Base-by-base conservation (phyloP, 92 coral and sea anemone genomes). In the Palythoa caribaeorum region DNA sequence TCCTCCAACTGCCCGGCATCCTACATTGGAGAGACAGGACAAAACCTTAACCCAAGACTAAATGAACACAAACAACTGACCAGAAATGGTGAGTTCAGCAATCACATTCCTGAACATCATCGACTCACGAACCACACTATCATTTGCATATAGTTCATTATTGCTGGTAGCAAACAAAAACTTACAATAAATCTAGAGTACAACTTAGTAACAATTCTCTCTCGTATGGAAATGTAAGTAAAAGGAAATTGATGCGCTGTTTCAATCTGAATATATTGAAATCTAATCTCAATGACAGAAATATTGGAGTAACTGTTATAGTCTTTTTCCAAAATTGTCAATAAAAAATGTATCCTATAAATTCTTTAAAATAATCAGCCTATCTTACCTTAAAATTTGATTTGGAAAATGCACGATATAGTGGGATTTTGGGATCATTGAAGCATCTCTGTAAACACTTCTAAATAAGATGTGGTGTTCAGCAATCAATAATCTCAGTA, bases 341-440 rank as follows among this genome's bases (percentile, higher is more conserved):
- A 83, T 57, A 60, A 47, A 75, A 38, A 70, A 70, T 28, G 16
- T 70, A 28, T 44, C 21, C 35, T 44, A 47, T 75, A 44, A 19
- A 44, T 75, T 44, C 79, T 84, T 12, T 55, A 76, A 38, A 47
- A 54, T 62, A 65, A 85, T 77, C 19, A 13, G 6, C 54, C 55
- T 65, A 39, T 86, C 73, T 62, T 87, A 87, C 90, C 79, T 79
- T 20, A 79, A 75, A n/a, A 87, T 68, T 77, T 78, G 90, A 36
- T 83, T 19, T 55, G 90, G 90, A 48, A 68, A 68, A 71, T 87
- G 86, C 70, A 87, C 86, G 70, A 87, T 50, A 78, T 38, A 87
- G 66, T 87, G 90, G 54, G 68, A 69, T 71, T 87, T 87, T 63
- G 90, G 90, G 44, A 71, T 87, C 65, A 87, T 69, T 50, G 57